phyloP scores from a whole-genome alignment of 2,888 invertebrate genomes.

The Xestia sexstrigata region DNA sequence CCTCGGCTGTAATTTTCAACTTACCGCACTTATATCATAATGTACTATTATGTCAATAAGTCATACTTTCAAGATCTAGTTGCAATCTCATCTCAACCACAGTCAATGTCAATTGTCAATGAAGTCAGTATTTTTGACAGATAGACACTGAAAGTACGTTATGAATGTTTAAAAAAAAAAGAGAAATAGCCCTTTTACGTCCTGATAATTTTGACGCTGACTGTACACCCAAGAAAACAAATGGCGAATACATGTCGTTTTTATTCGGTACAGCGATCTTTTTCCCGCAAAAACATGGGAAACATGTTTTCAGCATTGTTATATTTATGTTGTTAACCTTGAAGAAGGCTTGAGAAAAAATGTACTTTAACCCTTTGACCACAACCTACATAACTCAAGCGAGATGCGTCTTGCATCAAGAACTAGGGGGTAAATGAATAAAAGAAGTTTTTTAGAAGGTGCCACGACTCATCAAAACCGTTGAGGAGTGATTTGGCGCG shows the following conservation, averaged over 20 bases:
- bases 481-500: background rate
- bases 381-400: background rate
- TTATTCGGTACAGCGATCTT: slow-evolving; percentile 38
- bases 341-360: slow-evolving; percentile 8
- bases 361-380: background rate
- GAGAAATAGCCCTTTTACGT: too few relatives aligned
- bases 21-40: too few relatives aligned
- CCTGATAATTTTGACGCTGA: background rate
- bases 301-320: slow-evolving; percentile 17
- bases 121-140: too few relatives aligned
- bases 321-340: slow-evolving; percentile 24
- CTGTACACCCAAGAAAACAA: slow-evolving; percentile 35
- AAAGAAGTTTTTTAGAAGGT: background rate
- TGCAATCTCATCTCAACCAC: too few relatives aligned
- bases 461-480: background rate
- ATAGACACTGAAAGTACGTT: too few relatives aligned
- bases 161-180: too few relatives aligned
- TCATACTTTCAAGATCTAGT: too few relatives aligned
- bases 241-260: slow-evolving; percentile 28
- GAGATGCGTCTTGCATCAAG: background rate
- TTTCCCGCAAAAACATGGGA: slow-evolving; percentile 27
- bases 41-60: too few relatives aligned
- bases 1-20: too few relatives aligned
- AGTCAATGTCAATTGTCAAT: too few relatives aligned
- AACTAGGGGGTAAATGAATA: background rate